Evolutionary conservation across 2,888 invertebrate species (phyloP), one percentile per base, ranked within the genome.

Genomic region (Papilio protenor): DNA sequence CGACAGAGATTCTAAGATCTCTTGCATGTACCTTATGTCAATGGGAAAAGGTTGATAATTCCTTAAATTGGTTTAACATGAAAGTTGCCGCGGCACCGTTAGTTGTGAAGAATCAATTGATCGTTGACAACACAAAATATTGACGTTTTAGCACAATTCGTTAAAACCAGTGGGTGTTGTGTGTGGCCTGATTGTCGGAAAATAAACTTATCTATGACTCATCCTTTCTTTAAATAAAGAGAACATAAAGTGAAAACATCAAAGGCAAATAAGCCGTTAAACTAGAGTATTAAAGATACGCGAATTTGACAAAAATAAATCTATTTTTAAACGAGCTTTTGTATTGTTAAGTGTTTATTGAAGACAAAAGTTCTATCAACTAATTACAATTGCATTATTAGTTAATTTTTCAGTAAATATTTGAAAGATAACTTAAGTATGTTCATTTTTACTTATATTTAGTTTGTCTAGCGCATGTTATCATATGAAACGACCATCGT

Each of bases 121-220:
- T 84, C 83, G 89, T 83, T 89, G 89, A 89, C 89, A 89, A 85
- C 83, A 83, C 84, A 86, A 89, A 85, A 87, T 87, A 88, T 84
- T 80, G 81, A 79, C 76, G 78, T 72, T 77, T 76, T 73, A 73
- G 77, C 79, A 66, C 64, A 64, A 76, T 77, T 75, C 70, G 27
- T 70, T 18, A 27, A 47, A 45, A 70, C 16, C 69, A 27, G 73
- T 66, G 76, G 75, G 66, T 59, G 74, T 64, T 55, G 18, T 27
- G 69, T 33, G 61, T 45, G 33, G 52, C 52, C 47, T 49, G 77
- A 33, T 23, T 52, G 52, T 61, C 14, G 33, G 61, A 40, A 73
- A 18, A 33, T 12, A 16, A 75, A 45, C 8, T 23, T 45, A 72
- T 45, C 75, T 64, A 55, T 78, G 72, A 78, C 64, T 78, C 78